Conservation (phyloP, 2,888 invertebrate genomes). For the Tetropium fuscum region DNA sequence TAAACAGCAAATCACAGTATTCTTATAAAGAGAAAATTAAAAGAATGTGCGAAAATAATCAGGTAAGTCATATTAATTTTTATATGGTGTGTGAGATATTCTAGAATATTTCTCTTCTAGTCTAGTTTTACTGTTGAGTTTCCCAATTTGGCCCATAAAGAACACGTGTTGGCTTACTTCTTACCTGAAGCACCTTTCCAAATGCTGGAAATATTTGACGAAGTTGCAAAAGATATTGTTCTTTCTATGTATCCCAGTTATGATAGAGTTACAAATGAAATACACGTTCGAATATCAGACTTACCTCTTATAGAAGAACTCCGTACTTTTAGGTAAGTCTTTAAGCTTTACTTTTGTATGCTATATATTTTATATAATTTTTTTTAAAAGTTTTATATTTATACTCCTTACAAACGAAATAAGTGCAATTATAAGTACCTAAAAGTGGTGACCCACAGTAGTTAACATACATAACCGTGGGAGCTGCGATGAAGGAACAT, state of each 20-base stretch:
- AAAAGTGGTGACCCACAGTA: too few species aligned
- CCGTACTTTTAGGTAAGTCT: conserved; percentile 81
- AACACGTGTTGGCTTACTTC: conserved; percentile 96
- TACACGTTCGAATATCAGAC: conserved; percentile 95
- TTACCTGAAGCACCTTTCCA: conserved; percentile 97
- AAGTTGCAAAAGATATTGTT: conserved; percentile 94
- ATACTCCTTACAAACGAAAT: too few species aligned
- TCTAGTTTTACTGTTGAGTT: conserved; percentile 95
- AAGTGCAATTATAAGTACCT: too few species aligned
- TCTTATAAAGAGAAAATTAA: conserved; percentile 93
- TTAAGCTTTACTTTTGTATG: too few species aligned
- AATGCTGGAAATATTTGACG: conserved; percentile 96
- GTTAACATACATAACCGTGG: too few species aligned
- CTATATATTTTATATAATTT: not conserved
- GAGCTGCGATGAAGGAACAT: too few species aligned
- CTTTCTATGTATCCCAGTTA: conserved; percentile 96
- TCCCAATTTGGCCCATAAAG: conserved; percentile 87
- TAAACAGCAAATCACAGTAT: conserved; percentile 87
- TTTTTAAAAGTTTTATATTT: too few species aligned
- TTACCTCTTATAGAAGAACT: conserved; percentile 96
- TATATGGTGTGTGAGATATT: conserved; percentile 10
- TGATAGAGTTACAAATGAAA: conserved; percentile 92
- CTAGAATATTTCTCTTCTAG: conserved; percentile 49
- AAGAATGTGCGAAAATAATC: conserved; percentile 94
- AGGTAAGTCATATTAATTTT: conserved; percentile 60